Evolutionary conservation across 2,797 vertebrate species (phyloP), one percentile per base, ranked within the genome.

Genomic region (Thaleichthys pacificus): DNA sequence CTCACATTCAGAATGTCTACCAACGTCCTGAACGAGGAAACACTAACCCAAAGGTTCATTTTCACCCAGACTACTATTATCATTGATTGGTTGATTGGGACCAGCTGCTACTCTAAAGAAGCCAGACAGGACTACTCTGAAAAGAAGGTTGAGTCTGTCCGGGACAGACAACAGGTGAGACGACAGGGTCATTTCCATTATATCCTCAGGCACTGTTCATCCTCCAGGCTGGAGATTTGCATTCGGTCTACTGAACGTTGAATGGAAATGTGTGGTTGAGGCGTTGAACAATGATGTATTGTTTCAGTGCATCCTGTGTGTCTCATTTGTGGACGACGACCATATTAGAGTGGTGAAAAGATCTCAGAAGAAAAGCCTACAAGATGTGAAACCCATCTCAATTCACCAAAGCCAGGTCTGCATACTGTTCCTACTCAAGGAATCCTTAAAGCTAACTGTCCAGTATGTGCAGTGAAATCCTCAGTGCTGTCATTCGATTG

Each of bases 321-420:
- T 97, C 62, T 95, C 94, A 6, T 94, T 88, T 74, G 92, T 96
- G 3, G 95, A 96, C 19, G 92, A 96, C 69, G 62, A 85, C 8
- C 75, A 87, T 14, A 69, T 96, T 42, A 82, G 88, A 1, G 85
- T 92, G 86, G 92, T 95, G 76, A 90, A 85, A 82, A 83, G 35
- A 42, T 89, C 92, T 0, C 79, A 79, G 35, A 91, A 86, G 79
- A 93, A 84, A 72, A 92, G 93, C 75, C 83, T 96, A 51, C 95
- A 96, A 75, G 24, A 88, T 24, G 5, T 87, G 26, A 77, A 91
- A 71, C 85, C 93, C 0, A 63, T 84, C 21, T 58, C 79, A 19
- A 51, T 90, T 35, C 88, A 90, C 68, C 91, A 89, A 68, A 84
- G 87, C 11, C 84, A 88, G 89, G 92, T 93, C 28, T 73, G 79